Conservation (phyloP, 2,888 invertebrate species). For the Cephus nigrinus region DNA sequence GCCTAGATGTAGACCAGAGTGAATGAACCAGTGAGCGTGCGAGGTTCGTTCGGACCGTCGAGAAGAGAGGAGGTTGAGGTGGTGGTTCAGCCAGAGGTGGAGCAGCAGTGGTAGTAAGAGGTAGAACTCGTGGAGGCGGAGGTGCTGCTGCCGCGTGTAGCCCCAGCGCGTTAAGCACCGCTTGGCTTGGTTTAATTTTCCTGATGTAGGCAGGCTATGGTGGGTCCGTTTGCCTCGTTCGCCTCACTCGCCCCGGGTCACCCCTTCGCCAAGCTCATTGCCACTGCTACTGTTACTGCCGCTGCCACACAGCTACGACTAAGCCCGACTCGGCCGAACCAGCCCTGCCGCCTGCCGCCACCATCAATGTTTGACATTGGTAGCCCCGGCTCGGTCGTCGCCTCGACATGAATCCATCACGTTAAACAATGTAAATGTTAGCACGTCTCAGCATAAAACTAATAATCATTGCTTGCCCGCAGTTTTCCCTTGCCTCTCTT, state of each 20-base stretch:
- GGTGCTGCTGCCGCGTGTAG: conserved; percentile 44
- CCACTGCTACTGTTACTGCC: conserved; percentile 17
- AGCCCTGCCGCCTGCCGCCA: conserved; percentile 28
- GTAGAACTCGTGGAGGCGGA: conserved; percentile 21
- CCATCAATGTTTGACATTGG: conserved; percentile 53
- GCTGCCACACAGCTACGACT: conserved; percentile 26
- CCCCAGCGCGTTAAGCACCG: conserved; percentile 63
- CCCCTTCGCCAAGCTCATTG: conserved; percentile 44
- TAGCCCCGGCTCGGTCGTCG: conserved; percentile 39
- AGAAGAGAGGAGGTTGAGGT: conserved; percentile 28
- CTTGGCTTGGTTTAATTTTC: conserved; percentile 67
- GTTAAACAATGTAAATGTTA: conserved; percentile 66
- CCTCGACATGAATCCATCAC: conserved; percentile 61
- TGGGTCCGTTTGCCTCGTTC: conserved; percentile 51
- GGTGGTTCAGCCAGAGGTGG: conserved; percentile 25
- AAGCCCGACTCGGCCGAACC: conserved; percentile 38
- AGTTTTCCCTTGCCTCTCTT: conserved; percentile 29
- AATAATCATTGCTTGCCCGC: conserved; percentile 58
- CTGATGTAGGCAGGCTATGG: conserved; percentile 64
- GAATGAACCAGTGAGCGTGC: conserved; percentile 43
- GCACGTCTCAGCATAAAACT: conserved; percentile 61
- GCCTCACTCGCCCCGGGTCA: conserved; percentile 48
- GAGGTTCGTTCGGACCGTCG: conserved; percentile 8
- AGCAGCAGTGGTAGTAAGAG: conserved; percentile 8
- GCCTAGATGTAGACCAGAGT: conserved; percentile 39